Base-by-base conservation (phyloP, 2,797 vertebrate genomes). In the Acanthis flammea region DNA sequence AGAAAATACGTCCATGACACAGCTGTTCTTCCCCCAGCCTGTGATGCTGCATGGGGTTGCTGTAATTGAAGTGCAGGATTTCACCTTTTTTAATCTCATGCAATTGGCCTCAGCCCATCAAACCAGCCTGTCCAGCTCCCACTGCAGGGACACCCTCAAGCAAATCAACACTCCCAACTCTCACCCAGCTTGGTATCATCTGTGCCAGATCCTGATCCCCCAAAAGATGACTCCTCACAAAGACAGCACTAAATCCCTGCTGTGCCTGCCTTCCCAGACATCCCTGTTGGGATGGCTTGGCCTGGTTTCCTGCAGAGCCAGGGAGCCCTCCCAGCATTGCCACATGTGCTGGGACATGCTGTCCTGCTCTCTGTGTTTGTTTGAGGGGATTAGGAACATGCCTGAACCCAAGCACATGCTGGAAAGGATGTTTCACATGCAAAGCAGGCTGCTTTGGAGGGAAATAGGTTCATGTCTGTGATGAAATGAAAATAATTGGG, bases 401-500 rank as follows among this genome's bases (percentile, higher is more conserved):
- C 68, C 74, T 91, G 77, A 62, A 87, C 42, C 55, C 71, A 74
- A 93, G 61, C 0, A 1, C 63, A 61, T 25, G 71, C 41, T 94
- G 71, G 71, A 83, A 92, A 73, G 0, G 1, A 50, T 25, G 39
- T 87, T 93, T 87, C 81, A 82, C 72, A 91, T 0, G 1, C 80
- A 90, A 79, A 47, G 53, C 39, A 50, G 63, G 27, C 60, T 80
- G 78, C 48, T 82, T 76, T 85, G 90, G 88, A 91, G 78, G 47
- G 65, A 94, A 96, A 91, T 19, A 41, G 65, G 41, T 54, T 70
- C 0, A 3, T 86, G 89, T 77, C 71, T 88, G 45, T 89, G 86
- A 96, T 93, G 90, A 95, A 96, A 95, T 93, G 53, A 92, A 94
- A 95, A 86, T 92, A 96, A 96, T 86, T 94, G 16, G 86, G 57